Evolutionary conservation across 2,797 vertebrate genomes (phyloP).

Genomic region (Semotilus atromaculatus): DNA sequence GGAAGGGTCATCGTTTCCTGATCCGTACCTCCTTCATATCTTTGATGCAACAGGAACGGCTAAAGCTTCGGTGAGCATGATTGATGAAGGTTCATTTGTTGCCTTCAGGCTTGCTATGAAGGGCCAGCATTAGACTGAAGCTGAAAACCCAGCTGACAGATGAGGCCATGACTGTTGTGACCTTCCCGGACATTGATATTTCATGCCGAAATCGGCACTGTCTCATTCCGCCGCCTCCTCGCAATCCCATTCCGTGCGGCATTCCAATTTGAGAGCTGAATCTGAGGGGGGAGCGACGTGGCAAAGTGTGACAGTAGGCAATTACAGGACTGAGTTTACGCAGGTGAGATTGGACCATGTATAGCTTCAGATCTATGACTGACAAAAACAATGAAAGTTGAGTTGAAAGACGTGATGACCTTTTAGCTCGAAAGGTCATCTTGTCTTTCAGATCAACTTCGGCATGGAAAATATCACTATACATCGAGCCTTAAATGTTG

Average conservation of each 20-base stretch:
- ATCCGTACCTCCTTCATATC: conserved; percentile 42
- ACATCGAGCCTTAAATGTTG: not conserved
- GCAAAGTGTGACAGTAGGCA: conserved; percentile 49
- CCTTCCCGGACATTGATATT: conserved; percentile 73
- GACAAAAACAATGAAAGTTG: conserved; percentile 33
- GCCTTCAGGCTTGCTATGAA: conserved; percentile 73
- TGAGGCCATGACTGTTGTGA: conserved; percentile 77
- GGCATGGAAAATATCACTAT: not conserved
- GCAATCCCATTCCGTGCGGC: conserved; percentile 26
- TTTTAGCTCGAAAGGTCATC: not conserved
- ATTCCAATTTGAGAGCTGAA: conserved; percentile 40
- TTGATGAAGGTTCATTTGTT: conserved; percentile 76
- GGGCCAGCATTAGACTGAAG: conserved; percentile 69
- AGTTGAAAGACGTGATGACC: no score
- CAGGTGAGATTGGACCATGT: conserved; percentile 45
- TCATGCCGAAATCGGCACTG: conserved; percentile 16
- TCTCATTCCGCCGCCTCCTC: not conserved
- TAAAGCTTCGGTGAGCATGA: conserved; percentile 74
- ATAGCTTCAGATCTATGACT: conserved; percentile 44
- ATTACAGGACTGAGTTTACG: conserved; percentile 45
- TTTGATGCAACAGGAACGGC: conserved; percentile 59
- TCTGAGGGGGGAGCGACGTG: conserved; percentile 28
- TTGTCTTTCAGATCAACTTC: conserved; percentile 9
- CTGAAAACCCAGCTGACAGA: conserved; percentile 74
- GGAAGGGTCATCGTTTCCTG: conserved; percentile 2